Conservation (phyloP, 64 coral and sea anemone genomes). For the Montipora sp. region DNA sequence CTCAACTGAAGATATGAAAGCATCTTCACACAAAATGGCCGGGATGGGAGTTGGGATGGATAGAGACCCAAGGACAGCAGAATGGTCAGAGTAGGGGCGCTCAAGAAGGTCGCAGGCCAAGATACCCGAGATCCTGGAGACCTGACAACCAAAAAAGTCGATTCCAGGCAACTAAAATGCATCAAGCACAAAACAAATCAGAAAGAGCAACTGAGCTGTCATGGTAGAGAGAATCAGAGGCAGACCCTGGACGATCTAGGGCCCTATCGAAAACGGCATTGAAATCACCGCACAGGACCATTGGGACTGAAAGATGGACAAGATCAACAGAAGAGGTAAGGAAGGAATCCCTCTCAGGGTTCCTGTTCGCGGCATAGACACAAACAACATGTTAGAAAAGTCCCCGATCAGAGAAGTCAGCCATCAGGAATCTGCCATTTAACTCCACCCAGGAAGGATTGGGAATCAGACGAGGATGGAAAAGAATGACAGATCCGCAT, state of each 20-base stretch:
- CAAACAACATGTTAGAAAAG: not conserved
- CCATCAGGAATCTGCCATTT: not conserved
- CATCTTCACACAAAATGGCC: not conserved
- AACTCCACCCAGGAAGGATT: not conserved
- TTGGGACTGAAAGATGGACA: constrained; percentile 5
- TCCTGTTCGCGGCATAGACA: constrained; percentile 40
- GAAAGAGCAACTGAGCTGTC: not conserved
- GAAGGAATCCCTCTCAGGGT: not conserved
- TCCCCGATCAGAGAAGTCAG: not conserved
- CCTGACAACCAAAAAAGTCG: constrained; percentile 17
- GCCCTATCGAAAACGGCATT: constrained; percentile 63
- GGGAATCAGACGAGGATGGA: not conserved
- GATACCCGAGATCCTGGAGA: not conserved
- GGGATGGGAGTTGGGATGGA: not conserved
- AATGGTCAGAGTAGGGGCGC: constrained; percentile 56
- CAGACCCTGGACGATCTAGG: not conserved
- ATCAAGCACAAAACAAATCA: not conserved
- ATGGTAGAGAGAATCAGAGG: not conserved
- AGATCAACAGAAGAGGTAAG: not conserved
- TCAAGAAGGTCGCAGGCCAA: not conserved
- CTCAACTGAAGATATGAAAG: not conserved
- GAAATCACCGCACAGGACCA: constrained; percentile 54
- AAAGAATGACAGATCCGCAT: not conserved
- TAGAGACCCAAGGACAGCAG: not conserved
- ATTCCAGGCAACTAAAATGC: constrained; percentile 15